These are phyloP conservation scores for Clostera curtula DNA, from an alignment of 2,888 invertebrate genomes.

Conservation along the genomic window DNA sequence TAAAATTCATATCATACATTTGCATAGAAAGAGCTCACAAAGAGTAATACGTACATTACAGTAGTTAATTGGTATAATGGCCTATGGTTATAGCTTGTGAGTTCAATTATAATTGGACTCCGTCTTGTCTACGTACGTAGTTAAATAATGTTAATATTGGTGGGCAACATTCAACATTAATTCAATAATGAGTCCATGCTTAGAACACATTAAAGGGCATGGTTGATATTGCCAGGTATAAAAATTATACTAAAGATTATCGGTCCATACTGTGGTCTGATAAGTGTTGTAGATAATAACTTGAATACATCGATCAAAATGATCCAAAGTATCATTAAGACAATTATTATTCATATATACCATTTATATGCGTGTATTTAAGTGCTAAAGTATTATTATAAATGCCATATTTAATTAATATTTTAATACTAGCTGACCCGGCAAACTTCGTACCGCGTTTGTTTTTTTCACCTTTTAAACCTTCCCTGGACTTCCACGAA, in stretches of 20 bases:
- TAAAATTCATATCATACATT: constrained; percentile 12
- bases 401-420: too few relatives aligned
- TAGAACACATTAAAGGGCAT: constrained; percentile 15
- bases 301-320: constrained; percentile 1
- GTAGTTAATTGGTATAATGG: constrained; percentile 38
- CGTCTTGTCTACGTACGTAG: constrained; percentile 21
- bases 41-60: constrained; percentile 24
- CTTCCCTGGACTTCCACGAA: too few relatives aligned
- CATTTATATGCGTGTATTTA: too few relatives aligned
- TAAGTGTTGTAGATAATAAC: constrained; percentile 10
- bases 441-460: too few relatives aligned
- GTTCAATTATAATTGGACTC: constrained; percentile 33
- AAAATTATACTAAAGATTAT: constrained; percentile 18
- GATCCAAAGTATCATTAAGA: too few relatives aligned
- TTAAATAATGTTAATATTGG: constrained; percentile 24
- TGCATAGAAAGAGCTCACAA: constrained; percentile 3
- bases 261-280: constrained; percentile 8
- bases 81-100: constrained; percentile 27
- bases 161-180: constrained; percentile 15
- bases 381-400: too few relatives aligned
- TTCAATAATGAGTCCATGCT: constrained; percentile 15
- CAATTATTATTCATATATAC: too few relatives aligned
- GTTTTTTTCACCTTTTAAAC: too few relatives aligned
- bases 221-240: constrained; percentile 12
- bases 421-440: too few relatives aligned